Conservation (phyloP, 2,888 invertebrate species). For the Nebria salina region DNA sequence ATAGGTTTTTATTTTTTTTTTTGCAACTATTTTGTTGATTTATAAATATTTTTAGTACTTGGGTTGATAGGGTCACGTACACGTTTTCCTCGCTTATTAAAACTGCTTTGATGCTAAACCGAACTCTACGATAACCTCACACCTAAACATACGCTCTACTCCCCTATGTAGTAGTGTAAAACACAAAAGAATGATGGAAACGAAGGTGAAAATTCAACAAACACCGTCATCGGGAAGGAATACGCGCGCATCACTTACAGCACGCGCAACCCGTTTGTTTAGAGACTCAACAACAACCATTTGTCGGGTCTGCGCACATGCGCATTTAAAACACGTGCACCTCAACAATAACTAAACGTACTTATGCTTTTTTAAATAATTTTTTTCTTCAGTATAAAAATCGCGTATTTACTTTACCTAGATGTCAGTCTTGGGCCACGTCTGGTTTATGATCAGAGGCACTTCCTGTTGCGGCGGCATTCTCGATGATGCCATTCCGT, state of each 20-base stretch:
- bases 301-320: slow-evolving; percentile 47
- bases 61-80: slow-evolving; percentile 30
- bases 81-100: slow-evolving; percentile 33
- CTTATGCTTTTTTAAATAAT: slow-evolving; percentile 41
- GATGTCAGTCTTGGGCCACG: slow-evolving; percentile 63
- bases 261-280: slow-evolving; percentile 50
- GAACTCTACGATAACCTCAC: slow-evolving; percentile 49
- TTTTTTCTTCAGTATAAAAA: slow-evolving; percentile 56
- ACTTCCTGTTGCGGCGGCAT: slow-evolving; percentile 57
- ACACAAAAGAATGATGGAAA: slow-evolving; percentile 34
- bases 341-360: slow-evolving; percentile 48
- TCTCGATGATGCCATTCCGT: slow-evolving; percentile 56
- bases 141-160: slow-evolving; percentile 36
- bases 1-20: slow-evolving; percentile 24
- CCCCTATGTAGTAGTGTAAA: slow-evolving; percentile 25
- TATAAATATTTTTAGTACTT: slow-evolving; percentile 11
- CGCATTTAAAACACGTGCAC: slow-evolving; percentile 24
- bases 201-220: slow-evolving; percentile 59
- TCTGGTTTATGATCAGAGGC: slow-evolving; percentile 60
- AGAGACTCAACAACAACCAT: slow-evolving; percentile 52
- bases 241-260: slow-evolving; percentile 45
- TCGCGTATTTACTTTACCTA: slow-evolving; percentile 58
- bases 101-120: slow-evolving; percentile 61
- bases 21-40: not conserved
- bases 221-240: slow-evolving; percentile 59